Evolutionary conservation across 2,113 vertebrate genomes (phyloP).

Genomic region (Todiramphus saurophagus): DNA sequence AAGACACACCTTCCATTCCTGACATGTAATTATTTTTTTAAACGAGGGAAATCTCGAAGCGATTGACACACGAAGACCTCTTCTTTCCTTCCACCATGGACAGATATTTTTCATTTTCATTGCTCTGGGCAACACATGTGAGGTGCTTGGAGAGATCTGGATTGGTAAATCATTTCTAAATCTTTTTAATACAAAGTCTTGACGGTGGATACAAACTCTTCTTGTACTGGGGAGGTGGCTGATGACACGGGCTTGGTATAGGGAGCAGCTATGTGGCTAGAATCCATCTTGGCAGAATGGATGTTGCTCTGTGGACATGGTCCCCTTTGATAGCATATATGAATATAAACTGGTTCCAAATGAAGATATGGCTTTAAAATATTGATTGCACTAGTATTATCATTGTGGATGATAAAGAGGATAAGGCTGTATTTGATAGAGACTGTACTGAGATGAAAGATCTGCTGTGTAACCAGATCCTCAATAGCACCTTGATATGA

Average conservation of each 20-base stretch:
- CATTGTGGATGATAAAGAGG: neutral
- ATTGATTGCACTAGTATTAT: neutral
- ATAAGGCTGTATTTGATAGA: neutral
- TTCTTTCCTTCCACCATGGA: neutral
- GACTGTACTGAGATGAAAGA: neutral
- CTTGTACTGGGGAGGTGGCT: neutral
- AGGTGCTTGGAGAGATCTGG: constrained; percentile 61
- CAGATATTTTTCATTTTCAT: constrained; percentile 5
- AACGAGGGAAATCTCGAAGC: constrained; percentile 25
- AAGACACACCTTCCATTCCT: constrained; percentile 38
- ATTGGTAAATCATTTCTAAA: constrained; percentile 47
- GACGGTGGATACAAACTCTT: constrained; percentile 27
- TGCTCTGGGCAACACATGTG: constrained; percentile 43
- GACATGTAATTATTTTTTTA: constrained; percentile 62
- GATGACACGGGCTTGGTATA: neutral
- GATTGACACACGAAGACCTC: neutral
- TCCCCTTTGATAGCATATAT: neutral
- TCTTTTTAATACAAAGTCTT: constrained; percentile 40
- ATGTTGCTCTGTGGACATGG: neutral
- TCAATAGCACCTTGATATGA: neutral
- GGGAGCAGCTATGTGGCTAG: neutral
- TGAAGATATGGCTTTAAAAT: constrained; percentile 25
- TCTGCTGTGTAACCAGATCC: neutral
- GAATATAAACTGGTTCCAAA: neutral
- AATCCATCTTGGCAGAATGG: neutral